Base-by-base conservation (phyloP, 2,113 vertebrate genomes). In the Cebidichthys violaceus region DNA sequence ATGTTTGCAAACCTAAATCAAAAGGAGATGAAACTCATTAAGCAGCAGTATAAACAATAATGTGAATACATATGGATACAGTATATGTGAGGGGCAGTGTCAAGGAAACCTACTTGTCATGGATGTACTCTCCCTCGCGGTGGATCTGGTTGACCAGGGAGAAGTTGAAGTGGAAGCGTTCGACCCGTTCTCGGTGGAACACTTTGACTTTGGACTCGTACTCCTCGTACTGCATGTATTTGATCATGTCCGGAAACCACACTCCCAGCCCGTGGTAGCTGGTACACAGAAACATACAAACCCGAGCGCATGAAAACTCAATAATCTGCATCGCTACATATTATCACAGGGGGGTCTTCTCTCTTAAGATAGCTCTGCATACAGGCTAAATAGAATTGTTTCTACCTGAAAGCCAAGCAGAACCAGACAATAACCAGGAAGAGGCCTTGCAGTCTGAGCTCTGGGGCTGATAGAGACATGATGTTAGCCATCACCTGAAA, bases 161-260 rank as follows among this genome's bases (percentile, higher is more conserved):
- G 94, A 99, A 99, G 93, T 99, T 99, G 84, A 99, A 99, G 61
- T 97, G 97, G 91, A 97, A 97, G 0, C 93, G 94, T 0, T 96
- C 95, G 11, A 99, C 96, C 0, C 95, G 93, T 74, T 99, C 97
- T 3, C 95, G 86, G 2, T 96, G 90, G 80, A 99, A 99, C 4
- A 94, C 87, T 88, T 96, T 96, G 45, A 97, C 95, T 68, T 96
- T 96, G 39, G 96, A 96, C 79, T 97, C 96, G 4, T 97, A 99
- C 0, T 96, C 97, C 82, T 97, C 96, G 0, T 96, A 97, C 93
- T 99, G 97, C 89, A 97, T 94, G 88, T 98, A 97, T 2, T 98
- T 98, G 83, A 99, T 98, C 96, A 99, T 98, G 71, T 99, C 98
- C 4, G 98, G 98, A 88, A 99, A 99, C 98, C 98, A 99, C 52